Evolutionary conservation across 2,888 invertebrate species (phyloP).

Genomic region (Sipunculus nudus): DNA sequence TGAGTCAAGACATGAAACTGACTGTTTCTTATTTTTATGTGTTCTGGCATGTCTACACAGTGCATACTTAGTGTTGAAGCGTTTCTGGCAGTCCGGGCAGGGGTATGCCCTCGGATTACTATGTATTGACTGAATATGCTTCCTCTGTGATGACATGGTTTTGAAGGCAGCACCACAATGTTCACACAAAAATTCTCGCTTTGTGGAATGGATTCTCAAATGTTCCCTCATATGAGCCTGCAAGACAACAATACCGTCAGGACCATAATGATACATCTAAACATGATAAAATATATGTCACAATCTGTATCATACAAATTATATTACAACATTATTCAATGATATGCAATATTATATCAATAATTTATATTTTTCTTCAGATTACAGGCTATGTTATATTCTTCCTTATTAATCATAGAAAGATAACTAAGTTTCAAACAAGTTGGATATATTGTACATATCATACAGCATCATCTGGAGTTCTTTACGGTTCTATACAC

Average conservation of each 20-base stretch:
- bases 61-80: slow-evolving; percentile 67
- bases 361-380: no score
- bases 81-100: slow-evolving; percentile 61
- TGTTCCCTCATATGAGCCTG: slow-evolving; percentile 64
- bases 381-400: no score
- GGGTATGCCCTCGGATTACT: slow-evolving; percentile 62
- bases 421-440: no score
- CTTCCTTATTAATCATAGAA: no score
- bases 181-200: slow-evolving; percentile 69
- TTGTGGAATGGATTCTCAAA: slow-evolving; percentile 65
- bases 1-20: no score
- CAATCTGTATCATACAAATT: no score
- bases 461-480: no score
- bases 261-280: neutral
- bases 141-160: slow-evolving; percentile 65
- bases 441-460: no score
- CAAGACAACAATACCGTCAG: slow-evolving; percentile 17
- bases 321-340: no score
- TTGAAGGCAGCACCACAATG: slow-evolving; percentile 70
- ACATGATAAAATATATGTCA: neutral
- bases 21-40: no score
- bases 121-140: slow-evolving; percentile 66
- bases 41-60: slow-evolving; percentile 62
- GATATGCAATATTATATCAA: no score
- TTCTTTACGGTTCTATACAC: no score